Evolutionary conservation across 1,140 invertebrate species (phyloP).

Genomic region (Trichonephila inaurata): DNA sequence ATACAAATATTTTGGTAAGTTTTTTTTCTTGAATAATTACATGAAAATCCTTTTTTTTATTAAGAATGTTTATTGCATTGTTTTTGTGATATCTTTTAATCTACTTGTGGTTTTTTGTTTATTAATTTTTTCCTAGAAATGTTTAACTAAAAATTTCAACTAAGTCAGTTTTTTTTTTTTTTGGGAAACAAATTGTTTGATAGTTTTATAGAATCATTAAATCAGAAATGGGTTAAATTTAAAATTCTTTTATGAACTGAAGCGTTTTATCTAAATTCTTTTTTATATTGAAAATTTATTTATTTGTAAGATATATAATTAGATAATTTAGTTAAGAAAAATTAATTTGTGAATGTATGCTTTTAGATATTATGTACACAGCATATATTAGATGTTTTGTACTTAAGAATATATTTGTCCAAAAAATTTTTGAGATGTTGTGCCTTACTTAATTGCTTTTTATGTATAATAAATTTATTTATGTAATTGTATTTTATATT

Average conservation of each 20-base stretch:
- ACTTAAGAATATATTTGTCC: conserved; percentile 5
- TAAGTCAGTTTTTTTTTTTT: no score
- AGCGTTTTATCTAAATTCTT: neutral
- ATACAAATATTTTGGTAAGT: neutral
- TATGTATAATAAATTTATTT: neutral
- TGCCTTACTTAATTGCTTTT: neutral
- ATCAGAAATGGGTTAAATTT: no score
- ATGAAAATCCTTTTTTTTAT: no score
- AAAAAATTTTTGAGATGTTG: neutral
- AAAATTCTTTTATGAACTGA: no score
- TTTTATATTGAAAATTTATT: neutral
- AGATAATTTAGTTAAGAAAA: neutral
- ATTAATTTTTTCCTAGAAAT: no score
- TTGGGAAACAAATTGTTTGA: no score
- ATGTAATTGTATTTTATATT: conserved; percentile 2
- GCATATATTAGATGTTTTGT: conserved; percentile 20
- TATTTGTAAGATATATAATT: conserved; percentile 5
- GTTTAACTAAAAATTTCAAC: no score
- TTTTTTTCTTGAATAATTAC: neutral
- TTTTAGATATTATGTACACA: neutral
- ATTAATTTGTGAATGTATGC: neutral
- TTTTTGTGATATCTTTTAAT: no score
- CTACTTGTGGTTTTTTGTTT: no score
- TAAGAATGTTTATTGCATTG: neutral
- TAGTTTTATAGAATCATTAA: no score